Conservation (phyloP, 2,113 vertebrate genomes). For the Mixornis gularis region DNA sequence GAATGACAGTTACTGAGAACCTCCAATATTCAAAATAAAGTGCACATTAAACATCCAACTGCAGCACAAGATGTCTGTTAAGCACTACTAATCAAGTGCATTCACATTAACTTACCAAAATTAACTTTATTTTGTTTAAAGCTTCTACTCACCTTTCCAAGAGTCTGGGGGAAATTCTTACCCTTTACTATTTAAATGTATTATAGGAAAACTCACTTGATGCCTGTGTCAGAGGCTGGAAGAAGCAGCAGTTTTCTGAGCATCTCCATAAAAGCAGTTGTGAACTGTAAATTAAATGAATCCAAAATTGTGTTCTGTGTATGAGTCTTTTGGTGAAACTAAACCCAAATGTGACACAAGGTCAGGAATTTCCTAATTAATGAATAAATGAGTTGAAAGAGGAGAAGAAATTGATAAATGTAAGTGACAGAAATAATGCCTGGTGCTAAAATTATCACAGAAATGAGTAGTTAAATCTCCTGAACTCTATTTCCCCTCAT, state of each 20-base stretch:
- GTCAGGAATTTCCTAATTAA: not conserved
- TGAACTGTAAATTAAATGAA: not conserved
- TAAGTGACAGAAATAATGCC: not conserved
- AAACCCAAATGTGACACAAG: not conserved
- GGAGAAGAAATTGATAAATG: not conserved
- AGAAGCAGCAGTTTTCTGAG: not conserved
- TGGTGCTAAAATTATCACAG: not conserved
- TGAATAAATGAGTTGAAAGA: not conserved
- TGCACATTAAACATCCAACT: not conserved
- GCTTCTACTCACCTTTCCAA: not conserved
- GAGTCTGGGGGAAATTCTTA: not conserved
- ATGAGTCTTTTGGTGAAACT: not conserved
- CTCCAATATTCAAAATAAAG: not conserved
- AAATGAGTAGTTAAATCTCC: not conserved
- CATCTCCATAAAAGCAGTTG: not conserved
- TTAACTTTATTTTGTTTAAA: not conserved
- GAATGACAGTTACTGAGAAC: not conserved
- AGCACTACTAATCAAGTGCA: not conserved
- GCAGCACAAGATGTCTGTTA: not conserved
- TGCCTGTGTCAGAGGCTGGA: not conserved
- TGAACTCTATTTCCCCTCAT: not conserved
- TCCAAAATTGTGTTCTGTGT: not conserved
- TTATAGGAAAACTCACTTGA: not conserved
- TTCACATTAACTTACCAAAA: not conserved
- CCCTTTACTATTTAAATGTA: not conserved